Percentiles rank a stretch among this genome's conserved stretches.
These are phyloP conservation scores for Anastrepha obliqua DNA, from an alignment of 1,140 invertebrate species.

Conservation along the genomic window DNA sequence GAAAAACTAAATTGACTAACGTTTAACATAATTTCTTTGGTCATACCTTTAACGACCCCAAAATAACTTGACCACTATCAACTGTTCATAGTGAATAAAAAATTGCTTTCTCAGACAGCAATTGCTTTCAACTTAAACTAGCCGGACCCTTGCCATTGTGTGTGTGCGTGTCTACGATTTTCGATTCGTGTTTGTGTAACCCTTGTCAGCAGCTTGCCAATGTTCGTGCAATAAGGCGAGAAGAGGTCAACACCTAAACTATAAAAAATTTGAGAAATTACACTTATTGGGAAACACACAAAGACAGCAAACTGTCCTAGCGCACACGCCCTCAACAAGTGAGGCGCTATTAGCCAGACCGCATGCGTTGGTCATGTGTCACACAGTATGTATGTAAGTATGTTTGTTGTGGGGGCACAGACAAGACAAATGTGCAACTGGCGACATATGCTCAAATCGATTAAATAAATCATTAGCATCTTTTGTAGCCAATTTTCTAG, in stretches of 20 bases:
- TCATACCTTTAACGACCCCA: conserved; percentile 1
- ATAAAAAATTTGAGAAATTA: conserved; percentile 34
- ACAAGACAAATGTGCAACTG: conserved; percentile 48
- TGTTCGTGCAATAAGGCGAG: conserved; percentile 13
- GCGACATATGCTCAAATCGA: conserved; percentile 71
- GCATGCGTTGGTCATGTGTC: conserved; percentile 44
- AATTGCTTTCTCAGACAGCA: conserved; percentile 10
- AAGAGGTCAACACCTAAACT: conserved; percentile 37
- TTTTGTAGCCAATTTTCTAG: conserved; percentile 73
- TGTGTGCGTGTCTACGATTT: conserved; percentile 18
- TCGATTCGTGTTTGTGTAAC: background rate
- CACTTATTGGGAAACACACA: conserved; percentile 34
- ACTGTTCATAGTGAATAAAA: background rate
- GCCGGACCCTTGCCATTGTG: conserved; percentile 22
- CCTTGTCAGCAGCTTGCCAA: conserved; percentile 45
- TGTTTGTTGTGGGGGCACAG: background rate
- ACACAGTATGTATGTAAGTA: background rate
- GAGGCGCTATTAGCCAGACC: background rate
- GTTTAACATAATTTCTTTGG: conserved; percentile 12
- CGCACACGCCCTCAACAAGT: background rate
- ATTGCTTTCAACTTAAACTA: conserved; percentile 48
- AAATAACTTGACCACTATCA: conserved; percentile 32
- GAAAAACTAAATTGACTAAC: background rate
- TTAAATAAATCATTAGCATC: conserved; percentile 75
- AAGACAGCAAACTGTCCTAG: background rate